These are phyloP conservation scores for Lophius americanus DNA, from an alignment of 2,797 vertebrate species.

Conservation along the genomic window DNA sequence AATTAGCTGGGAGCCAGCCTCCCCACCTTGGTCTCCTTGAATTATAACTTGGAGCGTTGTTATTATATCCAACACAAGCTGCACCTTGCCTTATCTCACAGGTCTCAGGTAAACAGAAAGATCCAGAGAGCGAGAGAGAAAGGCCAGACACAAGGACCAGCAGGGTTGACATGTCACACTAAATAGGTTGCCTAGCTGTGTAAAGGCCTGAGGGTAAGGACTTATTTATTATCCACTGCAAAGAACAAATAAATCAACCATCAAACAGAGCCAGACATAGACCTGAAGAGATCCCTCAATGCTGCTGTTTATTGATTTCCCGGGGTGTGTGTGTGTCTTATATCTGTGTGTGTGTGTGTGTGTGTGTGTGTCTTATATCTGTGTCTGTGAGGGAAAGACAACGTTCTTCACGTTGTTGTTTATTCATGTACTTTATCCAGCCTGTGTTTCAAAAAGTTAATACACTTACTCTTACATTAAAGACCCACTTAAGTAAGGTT, in stretches of 20 bases:
- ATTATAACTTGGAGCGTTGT: slow-evolving; percentile 57
- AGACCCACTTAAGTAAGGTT: slow-evolving; percentile 78
- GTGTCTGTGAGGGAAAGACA: not conserved
- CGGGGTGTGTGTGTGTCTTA: slow-evolving; percentile 38
- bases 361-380: slow-evolving; percentile 5
- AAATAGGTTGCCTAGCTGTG: slow-evolving; percentile 63
- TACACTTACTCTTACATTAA: slow-evolving; percentile 81
- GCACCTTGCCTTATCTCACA: slow-evolving; percentile 22
- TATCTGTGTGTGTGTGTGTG: slow-evolving; percentile 38
- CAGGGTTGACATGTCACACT: slow-evolving; percentile 53
- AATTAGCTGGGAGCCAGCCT: slow-evolving; percentile 68
- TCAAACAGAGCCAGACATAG: slow-evolving; percentile 74
- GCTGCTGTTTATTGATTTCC: slow-evolving; percentile 75
- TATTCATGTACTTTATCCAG: slow-evolving; percentile 78
- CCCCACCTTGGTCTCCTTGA: slow-evolving; percentile 50
- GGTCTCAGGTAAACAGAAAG: slow-evolving; percentile 22
- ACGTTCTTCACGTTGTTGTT: slow-evolving; percentile 67
- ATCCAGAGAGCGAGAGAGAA: slow-evolving; percentile 33
- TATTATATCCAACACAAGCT: slow-evolving; percentile 28
- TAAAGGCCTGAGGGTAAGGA: slow-evolving; percentile 68
- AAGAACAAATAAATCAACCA: slow-evolving; percentile 79
- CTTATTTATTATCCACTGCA: slow-evolving; percentile 73
- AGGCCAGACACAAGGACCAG: slow-evolving; percentile 36
- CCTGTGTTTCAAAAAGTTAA: slow-evolving; percentile 75
- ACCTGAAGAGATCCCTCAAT: slow-evolving; percentile 80